Evolutionary conservation across 2,888 invertebrate genomes (phyloP).

Genomic region (Rosalia funebris): DNA sequence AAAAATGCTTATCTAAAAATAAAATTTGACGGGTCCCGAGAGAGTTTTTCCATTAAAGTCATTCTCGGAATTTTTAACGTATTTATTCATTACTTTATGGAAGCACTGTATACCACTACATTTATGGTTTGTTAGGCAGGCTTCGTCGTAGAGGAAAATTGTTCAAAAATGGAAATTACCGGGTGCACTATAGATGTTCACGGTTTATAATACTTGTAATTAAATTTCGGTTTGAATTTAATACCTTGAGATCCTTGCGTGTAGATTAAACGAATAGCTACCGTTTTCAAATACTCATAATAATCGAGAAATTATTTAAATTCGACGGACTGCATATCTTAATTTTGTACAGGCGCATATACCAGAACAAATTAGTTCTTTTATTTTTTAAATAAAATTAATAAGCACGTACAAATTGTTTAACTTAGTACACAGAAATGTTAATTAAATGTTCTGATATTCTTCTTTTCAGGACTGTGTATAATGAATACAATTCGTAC

Average conservation of each 20-base stretch:
- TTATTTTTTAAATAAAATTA: background rate
- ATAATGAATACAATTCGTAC: no score
- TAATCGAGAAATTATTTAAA: conserved; percentile 16
- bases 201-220: conserved; percentile 8
- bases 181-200: conserved; percentile 2
- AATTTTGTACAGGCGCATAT: conserved; percentile 1
- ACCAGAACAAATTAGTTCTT: conserved; percentile 1
- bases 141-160: background rate
- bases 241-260: conserved; percentile 3
- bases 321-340: background rate
- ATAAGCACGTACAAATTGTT: background rate
- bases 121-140: background rate
- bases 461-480: no score
- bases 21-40: no score
- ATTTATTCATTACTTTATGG: no score
- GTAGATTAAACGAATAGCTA: conserved; percentile 9
- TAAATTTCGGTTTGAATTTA: conserved; percentile 10
- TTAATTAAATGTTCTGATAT: no score
- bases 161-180: conserved; percentile 10
- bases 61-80: no score
- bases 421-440: background rate
- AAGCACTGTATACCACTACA: no score
- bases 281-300: background rate
- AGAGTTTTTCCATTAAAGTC: no score
- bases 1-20: no score